These are phyloP conservation scores for Megamerina dolium DNA, from an alignment of 2,888 invertebrate genomes.

Conservation along the genomic window DNA sequence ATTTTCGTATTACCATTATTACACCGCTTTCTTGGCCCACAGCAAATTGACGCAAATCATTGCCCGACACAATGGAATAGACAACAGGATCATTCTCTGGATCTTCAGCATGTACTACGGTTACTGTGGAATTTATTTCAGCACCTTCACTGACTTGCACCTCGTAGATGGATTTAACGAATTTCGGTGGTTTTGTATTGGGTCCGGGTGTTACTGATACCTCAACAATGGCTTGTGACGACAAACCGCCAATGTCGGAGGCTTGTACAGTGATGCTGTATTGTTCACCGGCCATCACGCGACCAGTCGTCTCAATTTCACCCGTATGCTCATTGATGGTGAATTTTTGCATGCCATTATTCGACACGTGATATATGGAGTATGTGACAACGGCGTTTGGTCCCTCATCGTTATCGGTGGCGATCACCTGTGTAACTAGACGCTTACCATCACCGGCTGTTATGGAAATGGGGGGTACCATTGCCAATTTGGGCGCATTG, in stretches of 20 bases:
- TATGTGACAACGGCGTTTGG: slow-evolving; percentile 77
- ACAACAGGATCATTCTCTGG: slow-evolving; percentile 82
- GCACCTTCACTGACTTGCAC: slow-evolving; percentile 87
- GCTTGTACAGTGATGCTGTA: slow-evolving; percentile 84
- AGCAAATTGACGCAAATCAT: slow-evolving; percentile 80
- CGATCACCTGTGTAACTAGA: slow-evolving; percentile 64
- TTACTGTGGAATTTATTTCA: slow-evolving; percentile 78
- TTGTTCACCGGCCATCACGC: slow-evolving; percentile 78
- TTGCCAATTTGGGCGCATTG: slow-evolving; percentile 75
- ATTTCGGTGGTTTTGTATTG: slow-evolving; percentile 74
- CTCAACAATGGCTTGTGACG: slow-evolving; percentile 80
- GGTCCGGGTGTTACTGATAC: slow-evolving; percentile 77
- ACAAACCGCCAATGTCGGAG: slow-evolving; percentile 71
- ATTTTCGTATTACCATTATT: slow-evolving; percentile 74
- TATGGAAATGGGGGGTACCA: slow-evolving; percentile 72
- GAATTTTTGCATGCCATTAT: slow-evolving; percentile 82
- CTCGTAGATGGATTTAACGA: slow-evolving; percentile 75
- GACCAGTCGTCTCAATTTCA: slow-evolving; percentile 70
- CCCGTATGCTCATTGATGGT: slow-evolving; percentile 75
- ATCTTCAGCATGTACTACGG: slow-evolving; percentile 77
- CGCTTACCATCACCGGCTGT: slow-evolving; percentile 70
- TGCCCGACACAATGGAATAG: slow-evolving; percentile 82
- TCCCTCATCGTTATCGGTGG: slow-evolving; percentile 79
- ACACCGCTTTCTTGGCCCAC: slow-evolving; percentile 84
- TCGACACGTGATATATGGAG: slow-evolving; percentile 84